A percentile compares a stretch with the other conserved stretches of the same genome.
phyloP scores from a whole-genome alignment of 2,888 invertebrate genomes.

The Smittia sp. region DNA sequence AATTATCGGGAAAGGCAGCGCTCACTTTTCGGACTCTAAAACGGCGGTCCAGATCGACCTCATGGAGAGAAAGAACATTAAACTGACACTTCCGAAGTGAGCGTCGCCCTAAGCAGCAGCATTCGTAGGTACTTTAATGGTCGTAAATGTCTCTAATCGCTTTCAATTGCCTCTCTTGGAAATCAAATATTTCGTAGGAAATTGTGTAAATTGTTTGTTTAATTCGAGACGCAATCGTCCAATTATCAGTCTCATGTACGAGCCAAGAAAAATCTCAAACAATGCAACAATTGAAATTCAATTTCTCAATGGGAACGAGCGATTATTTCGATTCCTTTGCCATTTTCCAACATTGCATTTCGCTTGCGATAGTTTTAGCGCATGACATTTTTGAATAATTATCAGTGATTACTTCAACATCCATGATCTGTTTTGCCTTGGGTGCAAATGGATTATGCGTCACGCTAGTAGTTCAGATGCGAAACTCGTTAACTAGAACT shows the following conservation, averaged over 20 bases:
- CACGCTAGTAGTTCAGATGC: no score
- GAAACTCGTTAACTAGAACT: no score
- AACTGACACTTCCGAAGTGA: constrained; percentile 12
- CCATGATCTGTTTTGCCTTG: background rate
- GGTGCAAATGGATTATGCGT: no score
- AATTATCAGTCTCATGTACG: constrained; percentile 24
- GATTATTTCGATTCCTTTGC: background rate
- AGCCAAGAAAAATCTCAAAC: constrained; percentile 6
- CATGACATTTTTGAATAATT: constrained; percentile 15
- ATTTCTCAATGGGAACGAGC: constrained; percentile 1
- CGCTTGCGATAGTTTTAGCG: background rate
- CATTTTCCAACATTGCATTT: background rate
- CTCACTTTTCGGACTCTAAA: background rate
- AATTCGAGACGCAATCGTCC: constrained; percentile 29
- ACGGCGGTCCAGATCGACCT: background rate
- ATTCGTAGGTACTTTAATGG: no score
- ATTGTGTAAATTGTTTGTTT: background rate
- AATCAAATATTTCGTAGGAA: background rate
- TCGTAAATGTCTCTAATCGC: background rate
- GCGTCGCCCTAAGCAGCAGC: background rate
- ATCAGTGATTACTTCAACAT: constrained; percentile 15
- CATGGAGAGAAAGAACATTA: background rate
- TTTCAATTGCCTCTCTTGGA: background rate
- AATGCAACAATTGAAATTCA: constrained; percentile 37
- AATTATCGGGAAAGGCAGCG: constrained; percentile 25